These are phyloP conservation scores for Zaprionus davidi DNA, from an alignment of 1,140 invertebrate genomes.

Conservation along the genomic window DNA sequence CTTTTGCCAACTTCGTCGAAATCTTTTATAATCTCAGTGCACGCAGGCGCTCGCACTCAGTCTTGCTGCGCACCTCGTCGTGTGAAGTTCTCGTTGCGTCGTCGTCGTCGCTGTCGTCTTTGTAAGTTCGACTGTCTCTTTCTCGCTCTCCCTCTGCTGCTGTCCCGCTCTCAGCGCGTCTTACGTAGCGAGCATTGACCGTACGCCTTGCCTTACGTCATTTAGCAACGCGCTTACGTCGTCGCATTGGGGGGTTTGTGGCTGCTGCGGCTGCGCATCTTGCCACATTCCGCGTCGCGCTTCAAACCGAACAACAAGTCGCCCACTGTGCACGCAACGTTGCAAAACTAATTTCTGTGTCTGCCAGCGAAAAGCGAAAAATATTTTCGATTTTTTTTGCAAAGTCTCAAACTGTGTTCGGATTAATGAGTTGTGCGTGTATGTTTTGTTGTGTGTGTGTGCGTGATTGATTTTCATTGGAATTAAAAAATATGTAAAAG, in stretches of 20 bases:
- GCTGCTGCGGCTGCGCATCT: slow-evolving; percentile 59
- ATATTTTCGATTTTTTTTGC: slow-evolving; percentile 11
- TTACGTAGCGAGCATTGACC: slow-evolving; percentile 71
- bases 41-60: slow-evolving; percentile 63
- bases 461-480: slow-evolving; percentile 10
- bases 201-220: slow-evolving; percentile 52
- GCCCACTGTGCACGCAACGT: slow-evolving; percentile 64
- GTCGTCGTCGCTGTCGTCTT: slow-evolving; percentile 30
- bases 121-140: slow-evolving; percentile 7
- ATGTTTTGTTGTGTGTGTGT: slow-evolving; percentile 9
- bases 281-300: slow-evolving; percentile 81
- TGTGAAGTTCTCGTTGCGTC: slow-evolving; percentile 68
- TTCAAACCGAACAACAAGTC: slow-evolving; percentile 70
- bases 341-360: slow-evolving; percentile 14
- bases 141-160: neutral
- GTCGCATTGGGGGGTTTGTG: slow-evolving; percentile 56
- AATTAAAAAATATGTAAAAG: neutral
- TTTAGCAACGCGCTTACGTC: slow-evolving; percentile 49
- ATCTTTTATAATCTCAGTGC: slow-evolving; percentile 63
- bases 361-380: slow-evolving; percentile 5
- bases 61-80: slow-evolving; percentile 80
- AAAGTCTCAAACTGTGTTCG: slow-evolving; percentile 13
- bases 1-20: slow-evolving; percentile 32
- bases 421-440: slow-evolving; percentile 11
- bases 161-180: slow-evolving; percentile 42